These are phyloP conservation scores for Aplysina aerophoba DNA, from an alignment of 37 sponge, comb jelly and placozoan genomes.

Conservation along the genomic window DNA sequence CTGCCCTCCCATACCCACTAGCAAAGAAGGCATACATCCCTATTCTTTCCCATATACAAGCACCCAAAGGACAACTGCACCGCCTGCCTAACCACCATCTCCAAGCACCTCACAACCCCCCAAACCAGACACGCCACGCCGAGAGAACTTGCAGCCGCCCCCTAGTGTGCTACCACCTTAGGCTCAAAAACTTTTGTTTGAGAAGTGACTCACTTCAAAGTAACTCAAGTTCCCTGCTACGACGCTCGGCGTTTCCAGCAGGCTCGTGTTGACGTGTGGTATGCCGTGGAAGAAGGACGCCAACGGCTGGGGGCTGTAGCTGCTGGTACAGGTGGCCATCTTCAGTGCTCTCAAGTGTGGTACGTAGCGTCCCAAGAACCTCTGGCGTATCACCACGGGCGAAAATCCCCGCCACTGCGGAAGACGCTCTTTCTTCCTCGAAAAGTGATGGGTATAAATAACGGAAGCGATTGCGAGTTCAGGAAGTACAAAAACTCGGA, in stretches of 20 bases:
- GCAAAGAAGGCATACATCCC: neutral
- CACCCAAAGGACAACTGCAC: neutral
- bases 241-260: neutral
- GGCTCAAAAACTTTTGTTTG: neutral
- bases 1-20: neutral
- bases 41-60: neutral
- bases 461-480: too few species aligned
- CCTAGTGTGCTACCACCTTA: too few species aligned
- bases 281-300: constrained; percentile 2
- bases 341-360: neutral
- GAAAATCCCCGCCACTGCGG: too few species aligned
- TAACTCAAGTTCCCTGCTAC: constrained; percentile 11
- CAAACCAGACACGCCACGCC: too few species aligned
- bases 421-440: too few species aligned
- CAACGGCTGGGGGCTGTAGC: neutral
- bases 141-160: too few species aligned
- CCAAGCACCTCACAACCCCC: too few species aligned
- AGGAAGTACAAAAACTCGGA: too few species aligned
- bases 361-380: too few species aligned
- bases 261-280: constrained; percentile 25
- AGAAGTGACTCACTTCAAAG: constrained; percentile 14
- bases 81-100: too few species aligned
- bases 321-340: neutral
- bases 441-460: too few species aligned
- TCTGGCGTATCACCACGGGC: too few species aligned